phyloP scores from a whole-genome alignment of 37 sponge, comb jelly and placozoan genomes.

The Haliclona indistincta region DNA sequence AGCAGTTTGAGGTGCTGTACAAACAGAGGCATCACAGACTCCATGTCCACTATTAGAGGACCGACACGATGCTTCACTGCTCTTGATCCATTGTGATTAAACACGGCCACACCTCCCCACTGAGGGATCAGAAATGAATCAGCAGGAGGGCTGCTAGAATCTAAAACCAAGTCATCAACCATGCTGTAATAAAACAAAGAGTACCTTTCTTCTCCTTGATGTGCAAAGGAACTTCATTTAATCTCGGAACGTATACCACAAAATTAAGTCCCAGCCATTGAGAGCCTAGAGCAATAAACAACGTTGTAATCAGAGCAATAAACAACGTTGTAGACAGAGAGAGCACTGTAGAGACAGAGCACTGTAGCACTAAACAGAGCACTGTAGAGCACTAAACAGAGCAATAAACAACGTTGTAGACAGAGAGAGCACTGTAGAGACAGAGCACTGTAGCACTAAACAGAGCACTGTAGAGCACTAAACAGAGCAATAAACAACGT shows the following conservation, averaged over 20 bases:
- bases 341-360: too few species aligned
- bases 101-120: conserved; percentile 85
- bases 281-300: too few species aligned
- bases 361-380: too few species aligned
- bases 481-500: too few species aligned
- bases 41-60: conserved; percentile 34
- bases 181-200: neutral
- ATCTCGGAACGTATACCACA: conserved; percentile 70
- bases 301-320: too few species aligned
- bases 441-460: too few species aligned
- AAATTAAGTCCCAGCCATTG: conserved; percentile 79
- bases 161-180: neutral
- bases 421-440: too few species aligned
- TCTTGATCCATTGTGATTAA: conserved; percentile 31
- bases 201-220: conserved; percentile 25
- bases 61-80: neutral
- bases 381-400: conserved; percentile 57
- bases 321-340: too few species aligned
- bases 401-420: too few species aligned
- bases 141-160: neutral
- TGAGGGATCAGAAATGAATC: conserved; percentile 69
- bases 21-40: conserved; percentile 68
- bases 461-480: conserved; percentile 66
- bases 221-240: conserved; percentile 49
- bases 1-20: conserved; percentile 67